Evolutionary conservation across 2,888 invertebrate genomes (phyloP), one percentile per base, ranked within the genome.

Genomic region (Noctua fimbriata): DNA sequence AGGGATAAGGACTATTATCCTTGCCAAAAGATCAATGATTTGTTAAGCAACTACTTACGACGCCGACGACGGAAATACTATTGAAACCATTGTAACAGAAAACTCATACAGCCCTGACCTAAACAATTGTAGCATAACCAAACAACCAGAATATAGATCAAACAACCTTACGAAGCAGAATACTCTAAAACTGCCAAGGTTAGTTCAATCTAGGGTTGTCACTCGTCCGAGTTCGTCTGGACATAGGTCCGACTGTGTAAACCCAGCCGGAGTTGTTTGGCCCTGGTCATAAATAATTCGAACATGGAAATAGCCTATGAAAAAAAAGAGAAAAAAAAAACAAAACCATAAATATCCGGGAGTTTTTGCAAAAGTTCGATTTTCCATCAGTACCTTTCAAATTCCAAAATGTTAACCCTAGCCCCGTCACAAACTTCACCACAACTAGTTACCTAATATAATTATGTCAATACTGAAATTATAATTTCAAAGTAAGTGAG

Each of bases 391-490:
- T 5, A 36, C 21, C 21, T n/a, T n/a, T 44, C n/a, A 3, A 44
- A 44, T n/a, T 44, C n/a, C n/a, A 28, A n/a, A 67, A 67, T 67
- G n/a, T 9, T 44, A 28, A 28, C 67, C 67, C 44, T 67, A n/a
- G 16, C 9, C n/a, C 9, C 4, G 16, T 67, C 44, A 67, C 67
- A 44, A 67, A 80, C 55, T 87, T 24, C 24, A 78, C 28, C 36
- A 71, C 28, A 87, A 81, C 81, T 73, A 71, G 70, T 84, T 66
- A 44, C 70, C 41, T 85, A 76, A 85, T 81, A 77, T 69, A 79
- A 70, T 78, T 78, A 83, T 78, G 82, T 86, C 81, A 89, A 88
- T 89, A 89, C 52, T 73, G 67, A 88, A 84, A 85, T 88, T 85
- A 83, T 85, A 86, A 86, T 83, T 86, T 74, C 73, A 75, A 74